A percentile compares a stretch with the other conserved stretches of the same genome.
Conservation (phyloP, 1,140 invertebrate species). For the Orussus abietinus region DNA sequence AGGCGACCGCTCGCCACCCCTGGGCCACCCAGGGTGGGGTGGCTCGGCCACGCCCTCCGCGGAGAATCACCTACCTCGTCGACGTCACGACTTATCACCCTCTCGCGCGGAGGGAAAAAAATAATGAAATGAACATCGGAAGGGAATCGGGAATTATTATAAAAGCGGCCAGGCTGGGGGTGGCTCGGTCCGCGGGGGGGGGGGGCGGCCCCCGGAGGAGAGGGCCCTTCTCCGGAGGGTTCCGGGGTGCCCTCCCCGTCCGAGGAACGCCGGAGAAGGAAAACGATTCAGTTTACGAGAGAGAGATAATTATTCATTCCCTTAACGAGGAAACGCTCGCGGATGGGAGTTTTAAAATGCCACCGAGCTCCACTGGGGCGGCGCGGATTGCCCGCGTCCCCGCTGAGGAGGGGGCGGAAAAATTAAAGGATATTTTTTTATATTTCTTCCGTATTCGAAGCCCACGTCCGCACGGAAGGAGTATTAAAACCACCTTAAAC, state of each 20-base stretch:
- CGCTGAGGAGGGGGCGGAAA: no score
- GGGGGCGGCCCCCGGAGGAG: slow-evolving; percentile 13
- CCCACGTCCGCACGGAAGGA: no score
- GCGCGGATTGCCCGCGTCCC: no score
- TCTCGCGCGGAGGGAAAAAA: slow-evolving; percentile 42
- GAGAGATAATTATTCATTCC: slow-evolving; percentile 42
- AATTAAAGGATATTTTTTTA: no score
- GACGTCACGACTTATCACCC: slow-evolving; percentile 52
- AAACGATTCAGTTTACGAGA: slow-evolving; percentile 33
- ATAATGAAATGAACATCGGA: slow-evolving; percentile 55
- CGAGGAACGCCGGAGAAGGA: slow-evolving; percentile 16
- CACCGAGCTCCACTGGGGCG: no score
- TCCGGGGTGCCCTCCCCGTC: background rate
- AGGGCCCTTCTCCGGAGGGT: slow-evolving; percentile 9
- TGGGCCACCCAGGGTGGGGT: slow-evolving; percentile 11
- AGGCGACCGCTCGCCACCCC: slow-evolving; percentile 35
- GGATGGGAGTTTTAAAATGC: slow-evolving; percentile 2
- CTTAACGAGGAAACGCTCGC: slow-evolving; percentile 17
- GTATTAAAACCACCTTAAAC: no score
- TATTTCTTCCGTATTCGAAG: no score
- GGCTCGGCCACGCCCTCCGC: slow-evolving; percentile 39
- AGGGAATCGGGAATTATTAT: slow-evolving; percentile 51
- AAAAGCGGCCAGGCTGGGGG: slow-evolving; percentile 33
- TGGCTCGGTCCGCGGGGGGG: slow-evolving; percentile 25
- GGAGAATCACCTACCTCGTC: slow-evolving; percentile 33